These are phyloP conservation scores for Xenopus petersii DNA, from an alignment of 2,797 vertebrate genomes.

Conservation along the genomic window DNA sequence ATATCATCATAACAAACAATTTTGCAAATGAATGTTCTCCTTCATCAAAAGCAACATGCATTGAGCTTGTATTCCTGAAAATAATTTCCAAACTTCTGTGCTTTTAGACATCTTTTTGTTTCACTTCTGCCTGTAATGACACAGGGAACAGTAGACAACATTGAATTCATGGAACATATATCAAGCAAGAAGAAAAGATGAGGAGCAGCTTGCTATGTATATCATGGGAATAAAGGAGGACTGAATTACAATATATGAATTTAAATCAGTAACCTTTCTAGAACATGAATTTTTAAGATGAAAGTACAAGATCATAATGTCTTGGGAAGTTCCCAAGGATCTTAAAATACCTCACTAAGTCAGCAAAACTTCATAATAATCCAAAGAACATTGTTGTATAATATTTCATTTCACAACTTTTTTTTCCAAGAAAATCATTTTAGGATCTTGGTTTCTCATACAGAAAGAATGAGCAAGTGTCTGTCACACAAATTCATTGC, in stretches of 20 bases:
- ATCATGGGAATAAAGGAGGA: constrained; percentile 56
- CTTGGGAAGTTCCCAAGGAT: constrained; percentile 51
- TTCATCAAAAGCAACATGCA: constrained; percentile 44
- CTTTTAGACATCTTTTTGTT: constrained; percentile 40
- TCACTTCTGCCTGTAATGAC: constrained; percentile 48
- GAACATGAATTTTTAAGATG: constrained; percentile 59
- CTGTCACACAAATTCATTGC: neutral
- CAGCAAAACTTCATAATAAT: constrained; percentile 45
- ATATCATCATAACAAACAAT: constrained; percentile 37
- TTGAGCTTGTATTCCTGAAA: constrained; percentile 33
- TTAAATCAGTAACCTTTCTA: constrained; percentile 61
- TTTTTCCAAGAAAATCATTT: neutral
- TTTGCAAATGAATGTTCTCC: constrained; percentile 42
- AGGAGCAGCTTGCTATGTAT: constrained; percentile 54
- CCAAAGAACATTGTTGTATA: constrained; percentile 12
- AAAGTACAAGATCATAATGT: constrained; percentile 55
- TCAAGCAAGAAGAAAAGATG: constrained; percentile 54
- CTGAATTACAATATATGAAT: constrained; percentile 65
- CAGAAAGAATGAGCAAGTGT: neutral
- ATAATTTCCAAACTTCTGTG: constrained; percentile 35
- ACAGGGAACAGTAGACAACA: constrained; percentile 52
- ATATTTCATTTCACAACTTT: constrained; percentile 31
- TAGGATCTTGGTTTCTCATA: neutral
- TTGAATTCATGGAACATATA: constrained; percentile 57
- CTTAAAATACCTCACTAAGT: constrained; percentile 58